Evolutionary conservation across 2,888 invertebrate species (phyloP).

Genomic region (Heliconius sara): DNA sequence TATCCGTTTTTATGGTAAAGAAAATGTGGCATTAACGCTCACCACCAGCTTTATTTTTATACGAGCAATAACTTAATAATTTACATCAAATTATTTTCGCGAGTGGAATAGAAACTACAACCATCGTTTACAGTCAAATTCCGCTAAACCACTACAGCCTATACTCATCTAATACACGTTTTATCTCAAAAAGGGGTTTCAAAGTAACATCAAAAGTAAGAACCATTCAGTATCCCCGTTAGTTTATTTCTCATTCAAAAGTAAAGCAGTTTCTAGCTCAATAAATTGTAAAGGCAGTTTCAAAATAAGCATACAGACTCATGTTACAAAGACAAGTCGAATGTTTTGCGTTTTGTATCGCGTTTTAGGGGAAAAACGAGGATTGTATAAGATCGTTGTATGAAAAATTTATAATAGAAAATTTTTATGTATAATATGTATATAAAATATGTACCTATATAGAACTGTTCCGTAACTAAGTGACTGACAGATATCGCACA

Average conservation of each 20-base stretch:
- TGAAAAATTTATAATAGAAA: background rate
- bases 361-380: background rate
- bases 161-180: background rate
- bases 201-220: slow-evolving; percentile 21
- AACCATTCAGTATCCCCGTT: slow-evolving; percentile 2
- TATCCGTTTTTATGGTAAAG: too few relatives aligned
- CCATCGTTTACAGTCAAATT: background rate
- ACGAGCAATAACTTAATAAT: too few relatives aligned
- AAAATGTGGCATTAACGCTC: too few relatives aligned
- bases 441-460: too few relatives aligned
- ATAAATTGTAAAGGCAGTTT: slow-evolving; percentile 24
- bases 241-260: slow-evolving; percentile 21
- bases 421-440: too few relatives aligned
- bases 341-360: slow-evolving; percentile 1
- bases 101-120: background rate
- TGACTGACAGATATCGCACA: too few relatives aligned
- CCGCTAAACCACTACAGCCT: background rate
- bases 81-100: background rate
- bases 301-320: slow-evolving; percentile 9
- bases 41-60: too few relatives aligned
- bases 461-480: too few relatives aligned
- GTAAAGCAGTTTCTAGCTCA: slow-evolving; percentile 17
- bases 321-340: slow-evolving; percentile 18
- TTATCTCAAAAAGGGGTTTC: background rate
- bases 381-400: background rate